Evolutionary conservation across 92 coral and sea anemone genomes (phyloP).

Genomic region (Bergia sp.): DNA sequence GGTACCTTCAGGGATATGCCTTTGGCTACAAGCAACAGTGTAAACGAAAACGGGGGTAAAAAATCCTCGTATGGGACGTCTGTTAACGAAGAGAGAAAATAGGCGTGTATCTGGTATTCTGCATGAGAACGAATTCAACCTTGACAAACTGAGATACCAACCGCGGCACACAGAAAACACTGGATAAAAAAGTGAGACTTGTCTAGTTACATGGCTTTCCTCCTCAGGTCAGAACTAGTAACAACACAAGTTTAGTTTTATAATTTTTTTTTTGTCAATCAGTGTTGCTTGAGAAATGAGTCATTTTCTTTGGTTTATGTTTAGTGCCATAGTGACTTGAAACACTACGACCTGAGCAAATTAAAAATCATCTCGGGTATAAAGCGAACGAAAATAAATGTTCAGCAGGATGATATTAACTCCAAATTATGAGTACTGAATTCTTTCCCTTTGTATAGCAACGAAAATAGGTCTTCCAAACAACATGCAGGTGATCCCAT

Average conservation of each 20-base stretch:
- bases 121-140: not conserved
- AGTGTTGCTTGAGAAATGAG: not conserved
- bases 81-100: not conserved
- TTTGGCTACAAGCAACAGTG: not conserved
- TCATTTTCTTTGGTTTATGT: not conserved
- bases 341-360: not conserved
- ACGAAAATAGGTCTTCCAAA: not conserved
- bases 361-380: not conserved
- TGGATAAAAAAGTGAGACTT: not conserved
- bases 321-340: too few relatives aligned
- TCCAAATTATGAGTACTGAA: not conserved
- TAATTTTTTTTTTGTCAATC: not conserved
- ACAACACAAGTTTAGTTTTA: not conserved
- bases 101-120: not conserved
- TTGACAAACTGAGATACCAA: not conserved
- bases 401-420: not conserved
- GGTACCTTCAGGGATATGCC: constrained; percentile 34
- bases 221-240: not conserved
- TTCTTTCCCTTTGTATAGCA: not conserved
- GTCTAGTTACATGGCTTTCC: not conserved
- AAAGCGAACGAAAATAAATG: not conserved
- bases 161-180: not conserved
- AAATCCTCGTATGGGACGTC: constrained; percentile 15
- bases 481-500: not conserved
- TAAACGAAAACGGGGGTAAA: constrained; percentile 12